These are phyloP conservation scores for Anarsia innoxiella DNA, from an alignment of 2,888 invertebrate species.

Conservation along the genomic window DNA sequence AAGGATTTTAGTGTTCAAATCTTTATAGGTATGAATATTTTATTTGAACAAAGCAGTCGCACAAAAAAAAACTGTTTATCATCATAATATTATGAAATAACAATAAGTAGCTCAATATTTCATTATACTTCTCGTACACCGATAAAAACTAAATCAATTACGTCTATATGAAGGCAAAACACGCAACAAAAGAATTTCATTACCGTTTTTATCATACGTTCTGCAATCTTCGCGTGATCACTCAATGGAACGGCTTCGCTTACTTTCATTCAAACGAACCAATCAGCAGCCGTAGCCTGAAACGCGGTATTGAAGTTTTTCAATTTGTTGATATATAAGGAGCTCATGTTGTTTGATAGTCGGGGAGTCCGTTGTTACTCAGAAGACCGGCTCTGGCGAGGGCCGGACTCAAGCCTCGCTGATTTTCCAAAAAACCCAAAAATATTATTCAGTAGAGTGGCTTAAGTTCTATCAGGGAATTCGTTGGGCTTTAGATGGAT, in stretches of 20 bases:
- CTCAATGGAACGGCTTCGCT: slow-evolving; percentile 28
- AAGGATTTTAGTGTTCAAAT: too few species aligned
- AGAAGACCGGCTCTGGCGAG: slow-evolving; percentile 67
- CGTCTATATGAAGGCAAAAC: too few species aligned
- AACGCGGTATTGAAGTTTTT: slow-evolving; percentile 44
- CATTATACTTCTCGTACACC: too few species aligned
- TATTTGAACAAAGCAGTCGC: too few species aligned
- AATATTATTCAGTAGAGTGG: slow-evolving; percentile 54
- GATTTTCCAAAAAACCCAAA: slow-evolving; percentile 37
- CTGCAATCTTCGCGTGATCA: slow-evolving; percentile 11
- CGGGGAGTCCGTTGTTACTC: slow-evolving; percentile 68
- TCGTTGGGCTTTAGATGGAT: slow-evolving; percentile 29
- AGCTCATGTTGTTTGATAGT: not conserved
- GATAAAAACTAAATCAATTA: too few species aligned
- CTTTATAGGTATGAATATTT: too few species aligned
- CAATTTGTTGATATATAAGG: slow-evolving; percentile 24
- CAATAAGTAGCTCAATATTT: too few species aligned
- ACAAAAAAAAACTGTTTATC: too few species aligned
- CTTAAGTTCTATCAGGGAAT: slow-evolving; percentile 39
- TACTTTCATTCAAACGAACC: slow-evolving; percentile 24
- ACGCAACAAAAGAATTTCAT: slow-evolving; percentile 3
- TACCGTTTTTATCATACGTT: slow-evolving; percentile 8
- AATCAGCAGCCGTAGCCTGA: slow-evolving; percentile 31
- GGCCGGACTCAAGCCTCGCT: slow-evolving; percentile 67
- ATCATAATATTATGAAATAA: too few species aligned